These are phyloP conservation scores for Amphimedon queenslandica DNA, from an alignment of 37 sponge, comb jelly and placozoan species.

Conservation along the genomic window DNA sequence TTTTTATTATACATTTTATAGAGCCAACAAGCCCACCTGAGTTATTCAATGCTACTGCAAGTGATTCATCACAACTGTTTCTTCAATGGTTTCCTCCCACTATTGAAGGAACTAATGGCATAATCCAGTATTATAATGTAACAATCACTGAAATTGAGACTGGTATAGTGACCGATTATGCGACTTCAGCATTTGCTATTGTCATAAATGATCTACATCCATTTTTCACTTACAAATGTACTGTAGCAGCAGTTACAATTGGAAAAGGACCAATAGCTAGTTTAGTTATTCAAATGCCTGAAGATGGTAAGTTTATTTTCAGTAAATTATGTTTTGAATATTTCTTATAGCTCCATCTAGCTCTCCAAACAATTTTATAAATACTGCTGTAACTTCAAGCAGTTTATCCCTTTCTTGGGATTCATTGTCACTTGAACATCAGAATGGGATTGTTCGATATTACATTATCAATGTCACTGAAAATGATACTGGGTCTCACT, in stretches of 20 bases:
- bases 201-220: constrained; percentile 8
- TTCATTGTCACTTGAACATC: not conserved
- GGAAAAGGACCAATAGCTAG: not conserved
- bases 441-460: not conserved
- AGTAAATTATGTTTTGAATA: not conserved
- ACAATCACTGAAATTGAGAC: not conserved
- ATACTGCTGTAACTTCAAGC: not conserved
- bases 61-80: constrained; percentile 1
- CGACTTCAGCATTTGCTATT: not conserved
- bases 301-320: constrained; percentile 14
- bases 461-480: constrained; percentile 1
- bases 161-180: not conserved
- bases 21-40: constrained; percentile 12
- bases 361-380: not conserved
- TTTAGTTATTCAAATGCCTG: constrained; percentile 2
- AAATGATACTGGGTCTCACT: not conserved
- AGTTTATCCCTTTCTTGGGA: not conserved
- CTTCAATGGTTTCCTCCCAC: constrained; percentile 15
- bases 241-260: constrained; percentile 5
- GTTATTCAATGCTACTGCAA: not conserved
- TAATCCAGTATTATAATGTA: not conserved
- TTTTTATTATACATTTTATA: not conserved
- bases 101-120: constrained; percentile 2
- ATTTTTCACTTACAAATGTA: constrained; percentile 1
- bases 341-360: not conserved